Base-by-base conservation (phyloP, 2,888 invertebrate genomes). In the Hirtodrosophila confusa region DNA sequence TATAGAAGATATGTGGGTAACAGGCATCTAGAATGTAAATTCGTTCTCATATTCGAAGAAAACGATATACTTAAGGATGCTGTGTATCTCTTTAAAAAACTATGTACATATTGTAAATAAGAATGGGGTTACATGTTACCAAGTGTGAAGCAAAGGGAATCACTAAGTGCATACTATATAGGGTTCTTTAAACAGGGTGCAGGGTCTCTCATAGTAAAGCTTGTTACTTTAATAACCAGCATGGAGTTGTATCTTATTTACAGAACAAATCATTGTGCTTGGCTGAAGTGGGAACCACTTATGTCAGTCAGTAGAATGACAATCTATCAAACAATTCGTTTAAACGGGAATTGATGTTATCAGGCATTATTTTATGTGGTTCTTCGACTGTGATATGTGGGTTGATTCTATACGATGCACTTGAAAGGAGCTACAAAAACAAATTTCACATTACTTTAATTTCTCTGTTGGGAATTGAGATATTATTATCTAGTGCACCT, bases 211-310 rank as follows among this genome's bases (percentile, higher is more conserved):
- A n/a, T n/a, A n/a, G n/a, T n/a, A n/a, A n/a, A 27, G 27, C 27
- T 27, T 6, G 6, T 27, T 27, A 27, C 27, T 27, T 6, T 27
- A 5, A 27, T 27, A 3, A 2, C 27, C 27, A 5, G 12, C 29
- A 31, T 17, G 17, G 17, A 27, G 23, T 5, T 40, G 2, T 69
- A 50, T 55, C 29, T 63, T 69, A 27, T 66, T 72, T 58, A 35
- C 35, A 3, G 27, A 35, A 3, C 31, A 33, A 57, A 53, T 37
- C 49, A 31, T 56, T 49, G 57, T 29, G 31, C 24, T 48, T 36
- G n/a, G 1, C 5, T 4, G 11, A 39, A 23, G 12, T 55, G 50
- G 7, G 8, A 8, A 8, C 10, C 5, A 17, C 12, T 11, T 17
- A 23, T 69, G 48, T 2, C 17, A 67, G n/a, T 73, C 49, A 70